phyloP scores from a whole-genome alignment of 2,888 invertebrate species.

The Spicauda simplicius region DNA sequence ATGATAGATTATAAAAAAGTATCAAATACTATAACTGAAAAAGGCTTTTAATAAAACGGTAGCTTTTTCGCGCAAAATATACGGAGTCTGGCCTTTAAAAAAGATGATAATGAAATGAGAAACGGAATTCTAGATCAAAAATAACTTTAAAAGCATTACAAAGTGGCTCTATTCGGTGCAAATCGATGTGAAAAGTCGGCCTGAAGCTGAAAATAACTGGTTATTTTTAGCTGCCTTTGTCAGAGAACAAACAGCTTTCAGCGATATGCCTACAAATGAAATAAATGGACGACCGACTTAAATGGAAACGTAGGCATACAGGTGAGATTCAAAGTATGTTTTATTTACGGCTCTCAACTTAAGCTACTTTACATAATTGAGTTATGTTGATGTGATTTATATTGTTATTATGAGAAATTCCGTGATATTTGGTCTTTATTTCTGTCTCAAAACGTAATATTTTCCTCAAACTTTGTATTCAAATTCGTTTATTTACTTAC shows the following conservation, averaged over 20 bases:
- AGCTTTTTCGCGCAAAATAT: neutral
- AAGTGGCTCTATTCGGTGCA: constrained; percentile 19
- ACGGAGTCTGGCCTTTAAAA: neutral
- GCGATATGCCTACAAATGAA: constrained; percentile 13
- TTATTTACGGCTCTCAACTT: constrained; percentile 5
- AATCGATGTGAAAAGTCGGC: constrained; percentile 25
- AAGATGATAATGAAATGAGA: constrained; percentile 4
- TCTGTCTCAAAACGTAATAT: too few species aligned
- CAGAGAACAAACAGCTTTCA: constrained; percentile 19
- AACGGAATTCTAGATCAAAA: constrained; percentile 1
- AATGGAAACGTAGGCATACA: constrained; percentile 13
- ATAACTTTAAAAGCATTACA: constrained; percentile 12
- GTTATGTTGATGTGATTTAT: neutral
- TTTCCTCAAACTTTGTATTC: too few species aligned
- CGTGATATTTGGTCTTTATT: neutral
- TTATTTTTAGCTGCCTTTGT: constrained; percentile 4
- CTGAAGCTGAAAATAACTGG: constrained; percentile 12
- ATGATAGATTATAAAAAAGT: neutral
- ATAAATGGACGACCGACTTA: constrained; percentile 13
- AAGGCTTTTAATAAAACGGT: neutral
- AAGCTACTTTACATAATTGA: constrained; percentile 1
- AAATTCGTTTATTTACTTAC: too few species aligned
- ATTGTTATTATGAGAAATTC: neutral
- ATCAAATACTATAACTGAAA: neutral
- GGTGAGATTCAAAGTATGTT: neutral